phyloP scores from a whole-genome alignment of 2,797 vertebrate species.

The Anguilla megastoma region DNA sequence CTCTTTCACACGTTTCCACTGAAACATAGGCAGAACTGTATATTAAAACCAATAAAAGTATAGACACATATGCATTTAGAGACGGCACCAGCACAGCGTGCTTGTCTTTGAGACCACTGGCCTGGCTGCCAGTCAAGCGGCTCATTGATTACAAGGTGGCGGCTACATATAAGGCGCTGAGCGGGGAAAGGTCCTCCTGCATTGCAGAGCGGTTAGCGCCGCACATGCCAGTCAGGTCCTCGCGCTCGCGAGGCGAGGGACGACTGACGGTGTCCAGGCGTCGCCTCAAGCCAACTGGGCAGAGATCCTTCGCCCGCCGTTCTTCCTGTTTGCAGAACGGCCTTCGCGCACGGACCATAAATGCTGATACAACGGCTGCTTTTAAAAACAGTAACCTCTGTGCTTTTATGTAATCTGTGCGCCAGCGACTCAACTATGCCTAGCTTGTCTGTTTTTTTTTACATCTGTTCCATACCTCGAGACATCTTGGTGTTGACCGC shows the following conservation, averaged over 20 bases:
- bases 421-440: background rate
- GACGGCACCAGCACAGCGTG: background rate
- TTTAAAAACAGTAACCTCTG: background rate
- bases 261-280: background rate
- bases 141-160: background rate
- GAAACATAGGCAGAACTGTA: background rate
- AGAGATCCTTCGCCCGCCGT: background rate
- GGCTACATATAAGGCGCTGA: background rate
- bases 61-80: background rate
- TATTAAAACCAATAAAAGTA: background rate
- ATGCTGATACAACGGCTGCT: background rate
- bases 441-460: background rate
- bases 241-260: background rate
- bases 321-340: background rate
- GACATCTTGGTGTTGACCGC: too few relatives aligned
- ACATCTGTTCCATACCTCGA: background rate
- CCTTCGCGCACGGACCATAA: background rate
- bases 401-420: background rate
- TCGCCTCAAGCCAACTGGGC: background rate
- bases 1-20: background rate
- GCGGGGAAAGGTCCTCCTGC: background rate
- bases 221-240: background rate
- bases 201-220: background rate
- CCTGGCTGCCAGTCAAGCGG: background rate
- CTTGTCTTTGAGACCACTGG: background rate